Conservation (phyloP, 2,888 invertebrate species). For the Julus scanicus region DNA sequence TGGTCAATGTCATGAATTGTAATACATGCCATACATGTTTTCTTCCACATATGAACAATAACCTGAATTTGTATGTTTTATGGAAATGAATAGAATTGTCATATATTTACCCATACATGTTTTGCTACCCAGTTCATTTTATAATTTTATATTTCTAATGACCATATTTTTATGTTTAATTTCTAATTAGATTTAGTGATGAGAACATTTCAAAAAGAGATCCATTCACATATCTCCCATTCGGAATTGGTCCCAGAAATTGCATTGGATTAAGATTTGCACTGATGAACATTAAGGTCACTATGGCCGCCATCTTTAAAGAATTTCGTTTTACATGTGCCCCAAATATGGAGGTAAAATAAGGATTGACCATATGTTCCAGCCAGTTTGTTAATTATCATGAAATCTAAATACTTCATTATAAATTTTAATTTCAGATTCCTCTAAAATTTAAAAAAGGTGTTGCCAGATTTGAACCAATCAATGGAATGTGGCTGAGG, state of each 20-base stretch:
- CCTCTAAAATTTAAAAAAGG: constrained; percentile 9
- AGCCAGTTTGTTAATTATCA: too few relatives aligned
- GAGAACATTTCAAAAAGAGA: constrained; percentile 59
- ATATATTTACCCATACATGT: too few relatives aligned
- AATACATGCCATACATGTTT: too few relatives aligned
- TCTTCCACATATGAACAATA: too few relatives aligned
- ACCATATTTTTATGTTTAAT: too few relatives aligned
- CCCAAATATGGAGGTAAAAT: constrained; percentile 56
- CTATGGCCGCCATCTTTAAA: constrained; percentile 60
- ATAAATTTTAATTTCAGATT: background rate
- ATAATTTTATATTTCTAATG: too few relatives aligned
- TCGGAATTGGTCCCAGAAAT: constrained; percentile 58
- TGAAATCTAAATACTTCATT: too few relatives aligned
- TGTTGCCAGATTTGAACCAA: background rate
- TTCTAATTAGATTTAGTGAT: constrained; percentile 64
- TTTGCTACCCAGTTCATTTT: too few relatives aligned
- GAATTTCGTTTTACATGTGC: constrained; percentile 60
- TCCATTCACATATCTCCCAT: constrained; percentile 62
- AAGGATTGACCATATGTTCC: background rate
- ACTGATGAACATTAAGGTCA: constrained; percentile 61
- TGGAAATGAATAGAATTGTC: too few relatives aligned
- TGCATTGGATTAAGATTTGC: constrained; percentile 62
- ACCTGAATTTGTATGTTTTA: too few relatives aligned
- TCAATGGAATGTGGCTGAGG: background rate
- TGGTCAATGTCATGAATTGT: too few relatives aligned